Conservation (phyloP, 2,113 vertebrate genomes). For the Labeo rohita region DNA sequence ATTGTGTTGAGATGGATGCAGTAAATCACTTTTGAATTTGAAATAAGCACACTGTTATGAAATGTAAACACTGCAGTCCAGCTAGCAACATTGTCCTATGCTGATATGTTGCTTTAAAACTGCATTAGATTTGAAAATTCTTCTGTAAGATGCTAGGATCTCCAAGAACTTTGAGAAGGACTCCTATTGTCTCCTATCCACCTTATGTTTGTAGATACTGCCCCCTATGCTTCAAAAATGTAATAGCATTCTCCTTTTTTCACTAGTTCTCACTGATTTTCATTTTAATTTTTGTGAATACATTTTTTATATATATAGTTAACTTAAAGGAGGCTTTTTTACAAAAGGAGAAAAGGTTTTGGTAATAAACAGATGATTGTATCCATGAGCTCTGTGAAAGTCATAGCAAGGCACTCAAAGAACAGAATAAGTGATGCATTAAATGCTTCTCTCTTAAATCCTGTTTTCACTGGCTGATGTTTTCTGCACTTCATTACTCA, state of each 20-base stretch:
- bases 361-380: not conserved
- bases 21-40: not conserved
- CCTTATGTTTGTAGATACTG: slow-evolving; percentile 72
- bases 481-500: slow-evolving; percentile 64
- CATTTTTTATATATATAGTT: no score
- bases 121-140: not conserved
- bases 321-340: not conserved
- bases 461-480: slow-evolving; percentile 60
- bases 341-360: not conserved
- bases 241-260: slow-evolving; percentile 27
- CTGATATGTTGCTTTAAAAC: not conserved
- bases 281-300: not conserved
- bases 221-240: slow-evolving; percentile 71
- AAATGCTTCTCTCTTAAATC: slow-evolving; percentile 64
- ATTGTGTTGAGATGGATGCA: not conserved
- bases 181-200: not conserved
- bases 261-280: not conserved
- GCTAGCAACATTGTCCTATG: not conserved
- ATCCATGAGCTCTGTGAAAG: not conserved
- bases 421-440: slow-evolving; percentile 32
- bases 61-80: not conserved
- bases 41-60: not conserved
- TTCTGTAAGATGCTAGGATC: not conserved
- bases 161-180: not conserved
- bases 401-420: not conserved